Evolutionary conservation across 2,113 vertebrate genomes (phyloP).

Genomic region (Hystrix cristata): DNA sequence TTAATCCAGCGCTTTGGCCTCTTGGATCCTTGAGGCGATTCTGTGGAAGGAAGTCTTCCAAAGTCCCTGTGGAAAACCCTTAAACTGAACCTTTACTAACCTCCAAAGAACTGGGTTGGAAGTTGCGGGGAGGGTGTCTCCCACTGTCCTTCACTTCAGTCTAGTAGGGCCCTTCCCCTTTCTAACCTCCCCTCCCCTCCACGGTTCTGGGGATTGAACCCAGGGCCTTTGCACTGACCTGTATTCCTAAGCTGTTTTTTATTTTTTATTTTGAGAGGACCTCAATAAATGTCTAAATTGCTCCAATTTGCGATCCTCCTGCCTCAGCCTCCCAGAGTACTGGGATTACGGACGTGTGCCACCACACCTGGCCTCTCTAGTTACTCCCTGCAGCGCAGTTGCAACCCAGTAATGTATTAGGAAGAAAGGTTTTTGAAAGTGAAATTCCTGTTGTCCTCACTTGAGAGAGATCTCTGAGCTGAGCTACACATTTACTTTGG

Average conservation of each 20-base stretch:
- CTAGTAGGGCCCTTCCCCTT: neutral
- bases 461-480: neutral
- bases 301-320: neutral
- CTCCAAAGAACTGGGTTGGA: neutral
- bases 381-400: neutral
- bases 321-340: neutral
- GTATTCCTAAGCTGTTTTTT: neutral
- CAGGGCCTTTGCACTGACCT: neutral
- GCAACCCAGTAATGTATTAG: neutral
- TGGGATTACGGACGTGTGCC: neutral
- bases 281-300: neutral
- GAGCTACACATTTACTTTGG: neutral
- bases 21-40: neutral
- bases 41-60: neutral
- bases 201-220: neutral
- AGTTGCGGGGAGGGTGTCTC: neutral
- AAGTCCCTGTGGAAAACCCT: neutral
- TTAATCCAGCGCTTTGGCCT: neutral
- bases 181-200: neutral
- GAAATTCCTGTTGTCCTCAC: neutral
- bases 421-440: neutral
- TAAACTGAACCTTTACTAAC: neutral
- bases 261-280: neutral
- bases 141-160: neutral
- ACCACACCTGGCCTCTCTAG: neutral